Evolutionary conservation across 1,140 invertebrate genomes (phyloP), one percentile per base, ranked within the genome.

Genomic region (Tetramorium alpestre): DNA sequence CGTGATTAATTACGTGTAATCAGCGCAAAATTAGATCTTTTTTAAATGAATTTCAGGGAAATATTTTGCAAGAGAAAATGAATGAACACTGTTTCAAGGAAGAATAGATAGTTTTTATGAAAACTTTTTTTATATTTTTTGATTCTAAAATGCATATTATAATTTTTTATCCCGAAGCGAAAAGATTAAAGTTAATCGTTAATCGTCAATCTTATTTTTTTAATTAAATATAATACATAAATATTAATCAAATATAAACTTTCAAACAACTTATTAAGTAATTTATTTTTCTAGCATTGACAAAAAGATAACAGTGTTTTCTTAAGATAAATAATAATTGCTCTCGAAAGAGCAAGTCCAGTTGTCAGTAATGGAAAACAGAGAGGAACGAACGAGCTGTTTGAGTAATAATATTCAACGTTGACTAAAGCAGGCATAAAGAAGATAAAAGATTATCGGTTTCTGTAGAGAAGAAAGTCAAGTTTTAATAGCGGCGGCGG

Each of bases 361-460:
- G n/a, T 41, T 58, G 64, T 58, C 28, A 28, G 6, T 65, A 38
- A 80, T 51, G 28, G 8, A 38, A 25, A 25, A 41, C 8, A 5
- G 38, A 78, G 6, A 25, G 77, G 3, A 65, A 54, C 18, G 7
- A 41, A 18, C 8, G 13, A 22, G 28, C 7, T 67, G 18, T 54
- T 8, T 22, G 25, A 82, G 13, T 56, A 82, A 72, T 60, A 82
- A 82, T 60, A 47, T 58, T n/a, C 38, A 11, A 47, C 67, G 16
- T 58, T 58, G 25, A 7, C 28, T n/a, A 73, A 72, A 82, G 5
- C 67, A 33, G 13, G 38, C 22, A 58, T 47, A 82, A 58, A 82
- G 28, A 62, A 54, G 51, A 82, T 82, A 82, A 60, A 41, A 81
- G 49, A 81, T 81, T 69, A 81, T 81, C 64, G 49, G 25, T 82